Conservation (phyloP, 2,113 vertebrate species). For the Ptilorrhoa leucosticta region DNA sequence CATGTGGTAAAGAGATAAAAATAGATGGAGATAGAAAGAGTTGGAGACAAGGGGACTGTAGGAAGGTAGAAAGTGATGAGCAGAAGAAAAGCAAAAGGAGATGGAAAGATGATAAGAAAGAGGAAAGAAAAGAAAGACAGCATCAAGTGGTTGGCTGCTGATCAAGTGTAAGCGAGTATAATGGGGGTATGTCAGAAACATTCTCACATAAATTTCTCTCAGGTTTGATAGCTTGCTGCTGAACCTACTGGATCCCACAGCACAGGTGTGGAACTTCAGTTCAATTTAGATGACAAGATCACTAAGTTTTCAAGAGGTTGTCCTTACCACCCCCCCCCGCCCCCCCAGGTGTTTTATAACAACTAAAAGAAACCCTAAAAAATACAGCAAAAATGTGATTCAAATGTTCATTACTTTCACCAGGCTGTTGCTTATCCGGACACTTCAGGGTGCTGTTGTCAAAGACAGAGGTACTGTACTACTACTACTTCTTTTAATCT, state of each 20-base stretch:
- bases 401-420: background rate
- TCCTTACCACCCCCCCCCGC: accelerated
- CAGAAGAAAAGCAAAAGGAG: background rate
- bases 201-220: background rate
- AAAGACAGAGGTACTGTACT: background rate
- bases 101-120: background rate
- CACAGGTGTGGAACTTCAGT: background rate
- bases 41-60: background rate
- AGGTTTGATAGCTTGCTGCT: background rate
- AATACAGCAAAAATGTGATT: background rate
- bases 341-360: background rate
- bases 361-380: background rate
- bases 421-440: background rate
- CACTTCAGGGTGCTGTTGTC: background rate
- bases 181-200: background rate
- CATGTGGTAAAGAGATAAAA: background rate
- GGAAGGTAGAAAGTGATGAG: background rate
- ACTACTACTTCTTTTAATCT: background rate
- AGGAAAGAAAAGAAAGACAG: background rate
- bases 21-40: background rate
- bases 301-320: background rate
- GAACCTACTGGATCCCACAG: background rate
- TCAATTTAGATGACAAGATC: background rate
- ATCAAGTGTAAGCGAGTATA: background rate
- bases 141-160: background rate